Evolutionary conservation across 2,797 vertebrate genomes (phyloP), one percentile per base, ranked within the genome.

Genomic region (Sebastes vulpes): DNA sequence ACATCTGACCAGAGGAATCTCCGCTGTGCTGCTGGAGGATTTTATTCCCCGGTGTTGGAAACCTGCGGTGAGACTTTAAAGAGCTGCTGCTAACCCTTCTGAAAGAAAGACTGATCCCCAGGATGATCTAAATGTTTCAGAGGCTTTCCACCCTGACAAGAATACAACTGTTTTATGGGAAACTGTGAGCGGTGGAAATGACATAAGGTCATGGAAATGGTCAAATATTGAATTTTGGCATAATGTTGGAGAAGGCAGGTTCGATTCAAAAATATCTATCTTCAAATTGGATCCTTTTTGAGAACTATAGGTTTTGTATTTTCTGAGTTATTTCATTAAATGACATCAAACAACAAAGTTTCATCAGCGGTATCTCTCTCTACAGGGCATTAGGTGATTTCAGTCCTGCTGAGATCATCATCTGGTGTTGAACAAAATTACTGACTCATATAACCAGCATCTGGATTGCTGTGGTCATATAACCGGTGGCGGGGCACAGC

Each of bases 401-500:
- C 9, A 11, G 20, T 16, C 42, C 52, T 0, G 9, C 31, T 23
- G 31, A 38, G 18, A 31, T 71, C 54, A 68, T 75, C 58, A 69
- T 79, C 73, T 80, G 79, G 26, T 32, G 48, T 48, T 72, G 61
- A 32, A n/a, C 35, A 60, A 50, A 48, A 25, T 46, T 61, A 73
- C 58, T 38, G 63, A 77, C 70, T 84, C 32, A 1, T 73, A 60
- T 42, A 61, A 4, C 54, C 26, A 64, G 84, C 91, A 91, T 86
- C 83, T 90, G 89, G 84, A 75, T 65, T 11, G 50, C 53, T 32
- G 61, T 21, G 68, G 73, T 59, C 76, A 38, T 73, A 78, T 85
- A 82, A 61, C 53, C 5, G 10, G 21, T 23, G 65, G 46, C 12
- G 5, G 65, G 46, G 70, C 59, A 18, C 70, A 74, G 77, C 63